Conservation (phyloP, 1,140 invertebrate species). For the Drosophila pruinosa region DNA sequence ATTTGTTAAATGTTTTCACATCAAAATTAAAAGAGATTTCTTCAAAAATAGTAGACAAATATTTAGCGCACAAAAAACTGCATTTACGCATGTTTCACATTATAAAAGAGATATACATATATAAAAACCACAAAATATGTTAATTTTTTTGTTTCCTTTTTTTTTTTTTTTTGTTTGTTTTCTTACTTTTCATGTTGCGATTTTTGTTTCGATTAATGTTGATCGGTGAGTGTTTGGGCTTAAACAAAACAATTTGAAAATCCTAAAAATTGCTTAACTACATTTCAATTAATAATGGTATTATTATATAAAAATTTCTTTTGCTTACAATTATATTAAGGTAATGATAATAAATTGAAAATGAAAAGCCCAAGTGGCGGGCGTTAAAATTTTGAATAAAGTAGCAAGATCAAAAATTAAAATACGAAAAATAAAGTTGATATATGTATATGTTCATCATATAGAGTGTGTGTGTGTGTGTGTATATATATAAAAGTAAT, state of each 20-base stretch:
- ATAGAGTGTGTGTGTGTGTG: too few species aligned
- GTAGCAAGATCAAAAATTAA: constrained; percentile 25
- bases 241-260: constrained; percentile 57
- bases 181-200: background rate
- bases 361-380: background rate
- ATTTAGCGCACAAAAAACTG: constrained; percentile 19
- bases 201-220: constrained; percentile 12
- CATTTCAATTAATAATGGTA: constrained; percentile 46
- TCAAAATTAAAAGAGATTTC: background rate
- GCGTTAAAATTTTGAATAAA: background rate
- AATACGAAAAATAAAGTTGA: constrained; percentile 31
- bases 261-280: constrained; percentile 71
- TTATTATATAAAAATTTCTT: background rate
- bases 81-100: background rate
- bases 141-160: background rate
- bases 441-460: constrained; percentile 1
- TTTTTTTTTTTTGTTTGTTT: background rate
- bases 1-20: background rate
- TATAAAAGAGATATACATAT: background rate
- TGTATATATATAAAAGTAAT: constrained; percentile 13
- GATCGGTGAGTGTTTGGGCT: constrained; percentile 25
- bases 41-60: constrained; percentile 14
- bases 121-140: constrained; percentile 2
- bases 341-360: constrained; percentile 30
- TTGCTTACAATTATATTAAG: background rate